phyloP scores from a whole-genome alignment of 2,888 invertebrate species.

The Gastracanthus pulcherrimus region DNA sequence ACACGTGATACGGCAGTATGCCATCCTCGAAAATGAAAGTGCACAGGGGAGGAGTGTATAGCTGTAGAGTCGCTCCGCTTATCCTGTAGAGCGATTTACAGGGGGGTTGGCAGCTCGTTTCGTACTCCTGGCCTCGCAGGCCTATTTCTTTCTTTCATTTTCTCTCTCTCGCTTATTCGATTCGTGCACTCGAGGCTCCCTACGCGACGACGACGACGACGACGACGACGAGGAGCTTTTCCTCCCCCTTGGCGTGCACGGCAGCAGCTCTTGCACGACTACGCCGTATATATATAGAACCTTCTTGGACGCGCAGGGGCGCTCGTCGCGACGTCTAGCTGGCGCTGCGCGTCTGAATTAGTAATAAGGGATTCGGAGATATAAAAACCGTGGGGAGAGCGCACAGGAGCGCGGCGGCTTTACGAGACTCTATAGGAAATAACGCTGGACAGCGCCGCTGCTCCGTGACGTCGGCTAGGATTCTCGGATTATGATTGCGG shows the following conservation, averaged over 20 bases:
- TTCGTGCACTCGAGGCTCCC: conserved; percentile 10
- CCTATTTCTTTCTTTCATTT: neutral
- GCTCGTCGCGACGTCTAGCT: neutral
- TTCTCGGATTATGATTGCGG: neutral
- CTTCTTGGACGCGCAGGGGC: too few relatives aligned
- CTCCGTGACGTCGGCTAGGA: neutral
- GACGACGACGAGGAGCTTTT: neutral
- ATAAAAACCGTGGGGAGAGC: neutral
- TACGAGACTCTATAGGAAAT: neutral
- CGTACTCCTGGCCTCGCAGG: neutral
- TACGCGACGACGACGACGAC: neutral
- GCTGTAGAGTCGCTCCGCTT: too few relatives aligned
- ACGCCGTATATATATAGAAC: too few relatives aligned
- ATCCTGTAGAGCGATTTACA: conserved; percentile 30
- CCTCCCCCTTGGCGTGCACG: neutral
- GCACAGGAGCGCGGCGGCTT: too few relatives aligned
- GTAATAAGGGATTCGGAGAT: neutral
- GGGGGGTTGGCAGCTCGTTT: conserved; percentile 1
- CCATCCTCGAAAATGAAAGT: conserved; percentile 67
- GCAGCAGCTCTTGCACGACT: neutral
- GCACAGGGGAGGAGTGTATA: conserved; percentile 57
- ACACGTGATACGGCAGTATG: conserved; percentile 59
- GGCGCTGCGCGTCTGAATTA: conserved; percentile 18
- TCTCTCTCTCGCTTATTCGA: neutral
- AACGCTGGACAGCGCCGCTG: neutral